Conservation (phyloP, 1,140 invertebrate species). For the Diploscapter pachys region DNA sequence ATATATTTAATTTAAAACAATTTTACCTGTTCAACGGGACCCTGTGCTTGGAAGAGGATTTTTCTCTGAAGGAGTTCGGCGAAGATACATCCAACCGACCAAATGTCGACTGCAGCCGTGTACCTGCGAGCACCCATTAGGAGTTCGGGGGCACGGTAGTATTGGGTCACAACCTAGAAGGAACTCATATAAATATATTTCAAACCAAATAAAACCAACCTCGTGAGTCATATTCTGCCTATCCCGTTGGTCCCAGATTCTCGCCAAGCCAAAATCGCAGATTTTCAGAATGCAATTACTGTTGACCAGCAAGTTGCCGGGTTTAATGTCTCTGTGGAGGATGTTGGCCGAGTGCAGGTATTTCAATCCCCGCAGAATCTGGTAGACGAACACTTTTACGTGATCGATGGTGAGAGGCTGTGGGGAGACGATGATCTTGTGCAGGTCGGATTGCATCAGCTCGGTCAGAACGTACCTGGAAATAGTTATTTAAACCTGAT, state of each 20-base stretch:
- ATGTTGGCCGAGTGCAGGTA: conserved; percentile 99
- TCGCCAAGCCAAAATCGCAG: conserved; percentile 91
- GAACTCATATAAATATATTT: conserved; percentile 55
- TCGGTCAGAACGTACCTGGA: conserved; percentile 97
- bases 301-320: conserved; percentile 94
- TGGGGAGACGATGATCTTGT: conserved; percentile 99
- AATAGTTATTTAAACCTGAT: conserved; percentile 15
- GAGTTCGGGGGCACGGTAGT: conserved; percentile 74
- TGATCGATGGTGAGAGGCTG: conserved; percentile 96
- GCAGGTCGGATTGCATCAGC: conserved; percentile 96
- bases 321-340: conserved; percentile 94
- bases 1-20: conserved; percentile 5
- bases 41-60: conserved; percentile 94
- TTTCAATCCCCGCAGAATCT: conserved; percentile 96
- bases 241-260: conserved; percentile 94
- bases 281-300: conserved; percentile 99
- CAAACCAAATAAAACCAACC: too few relatives aligned
- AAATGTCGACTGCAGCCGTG: conserved; percentile 84
- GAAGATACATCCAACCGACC: conserved; percentile 99
- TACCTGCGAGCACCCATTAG: conserved; percentile 63
- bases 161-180: conserved; percentile 82
- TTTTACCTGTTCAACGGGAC: conserved; percentile 82
- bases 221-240: conserved; percentile 76
- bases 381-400: conserved; percentile 99
- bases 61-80: conserved; percentile 87